Percentiles rank a stretch among this genome's conserved stretches.
These are phyloP conservation scores for Ornithorhynchus anatinus DNA, from an alignment of 2,113 vertebrate species.

Conservation along the genomic window DNA sequence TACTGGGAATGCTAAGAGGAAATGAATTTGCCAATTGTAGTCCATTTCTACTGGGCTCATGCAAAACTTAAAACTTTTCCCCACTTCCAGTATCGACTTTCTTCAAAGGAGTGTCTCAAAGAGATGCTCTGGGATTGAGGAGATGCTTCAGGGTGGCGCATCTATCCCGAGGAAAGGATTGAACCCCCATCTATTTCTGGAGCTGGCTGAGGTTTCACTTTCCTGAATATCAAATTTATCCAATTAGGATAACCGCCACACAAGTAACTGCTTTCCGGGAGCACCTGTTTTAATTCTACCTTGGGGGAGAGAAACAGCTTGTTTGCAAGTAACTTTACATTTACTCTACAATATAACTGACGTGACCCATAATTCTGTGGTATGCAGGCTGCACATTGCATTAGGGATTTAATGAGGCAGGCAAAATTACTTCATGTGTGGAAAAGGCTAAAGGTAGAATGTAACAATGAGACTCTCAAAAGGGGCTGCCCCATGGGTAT, in stretches of 20 bases:
- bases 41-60: neutral
- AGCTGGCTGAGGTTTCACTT: neutral
- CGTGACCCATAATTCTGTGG: conserved; percentile 3
- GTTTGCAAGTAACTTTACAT: conserved; percentile 27
- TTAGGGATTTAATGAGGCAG: conserved; percentile 41
- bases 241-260: conserved; percentile 27
- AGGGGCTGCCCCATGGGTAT: neutral
- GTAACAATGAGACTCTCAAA: neutral
- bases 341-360: conserved; percentile 12
- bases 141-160: too few relatives aligned
- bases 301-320: conserved; percentile 38
- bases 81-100: neutral
- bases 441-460: conserved; percentile 35
- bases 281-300: conserved; percentile 37
- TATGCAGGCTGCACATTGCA: neutral
- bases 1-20: conserved; percentile 1
- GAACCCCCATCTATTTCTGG: neutral
- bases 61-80: neutral
- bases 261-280: conserved; percentile 1
- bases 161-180: neutral
- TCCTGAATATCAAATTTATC: neutral
- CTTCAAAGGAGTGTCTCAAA: neutral
- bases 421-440: conserved; percentile 15
- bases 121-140: neutral
- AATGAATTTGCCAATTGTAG: conserved; percentile 1